A percentile compares a stretch with the other conserved stretches of the same genome.
phyloP scores from a whole-genome alignment of 2,797 vertebrate genomes.

The Acanthurus lineatus region DNA sequence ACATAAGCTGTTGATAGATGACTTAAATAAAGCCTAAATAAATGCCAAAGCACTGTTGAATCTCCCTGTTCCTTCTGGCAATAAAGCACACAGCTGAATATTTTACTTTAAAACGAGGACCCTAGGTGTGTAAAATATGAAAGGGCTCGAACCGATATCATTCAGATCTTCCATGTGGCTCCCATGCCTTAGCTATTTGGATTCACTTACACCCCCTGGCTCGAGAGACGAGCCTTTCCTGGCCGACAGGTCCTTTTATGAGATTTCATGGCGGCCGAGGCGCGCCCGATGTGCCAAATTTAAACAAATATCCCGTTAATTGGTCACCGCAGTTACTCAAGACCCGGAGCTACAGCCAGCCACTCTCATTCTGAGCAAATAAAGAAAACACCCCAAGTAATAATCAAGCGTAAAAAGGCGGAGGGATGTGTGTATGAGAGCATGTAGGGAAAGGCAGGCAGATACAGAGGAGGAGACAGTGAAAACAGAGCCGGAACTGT shows the following conservation, averaged over 20 bases:
- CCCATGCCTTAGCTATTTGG: constrained; percentile 29
- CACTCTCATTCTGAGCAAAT: constrained; percentile 25
- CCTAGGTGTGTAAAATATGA: not conserved
- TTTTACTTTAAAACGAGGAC: constrained; percentile 5
- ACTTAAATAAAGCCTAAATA: not conserved
- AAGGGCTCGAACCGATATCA: constrained; percentile 17
- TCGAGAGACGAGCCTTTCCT: constrained; percentile 39
- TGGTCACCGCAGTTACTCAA: constrained; percentile 94
- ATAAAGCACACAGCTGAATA: not conserved
- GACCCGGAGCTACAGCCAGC: constrained; percentile 88
- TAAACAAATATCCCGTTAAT: constrained; percentile 95
- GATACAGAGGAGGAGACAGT: constrained; percentile 14
- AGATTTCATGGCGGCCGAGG: constrained; percentile 81
- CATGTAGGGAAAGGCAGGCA: constrained; percentile 2
- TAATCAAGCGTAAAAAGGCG: constrained; percentile 84
- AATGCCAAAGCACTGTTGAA: not conserved
- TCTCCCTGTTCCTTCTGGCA: not conserved
- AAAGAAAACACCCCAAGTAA: constrained; percentile 67
- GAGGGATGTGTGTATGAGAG: constrained; percentile 16
- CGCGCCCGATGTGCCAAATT: constrained; percentile 89
- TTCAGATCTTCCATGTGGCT: constrained; percentile 12
- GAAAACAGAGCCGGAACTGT: constrained; percentile 35
- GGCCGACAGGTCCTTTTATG: constrained; percentile 70
- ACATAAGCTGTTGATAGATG: too few relatives aligned
- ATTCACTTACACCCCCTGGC: constrained; percentile 46